phyloP scores from a whole-genome alignment of 2,797 vertebrate genomes.

The Microhierax caerulescens region DNA sequence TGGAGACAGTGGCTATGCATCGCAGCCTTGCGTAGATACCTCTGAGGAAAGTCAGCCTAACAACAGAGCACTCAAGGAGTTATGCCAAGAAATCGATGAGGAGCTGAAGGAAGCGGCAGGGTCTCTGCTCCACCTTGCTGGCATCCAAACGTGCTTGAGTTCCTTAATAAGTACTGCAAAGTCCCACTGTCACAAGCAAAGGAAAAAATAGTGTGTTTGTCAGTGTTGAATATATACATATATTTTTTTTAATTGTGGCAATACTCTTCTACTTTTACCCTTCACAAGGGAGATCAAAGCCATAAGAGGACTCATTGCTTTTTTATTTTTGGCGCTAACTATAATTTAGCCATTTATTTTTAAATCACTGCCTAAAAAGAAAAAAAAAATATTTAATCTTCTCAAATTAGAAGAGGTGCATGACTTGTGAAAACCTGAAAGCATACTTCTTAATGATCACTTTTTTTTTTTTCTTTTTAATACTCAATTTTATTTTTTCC shows the following conservation, averaged over 20 bases:
- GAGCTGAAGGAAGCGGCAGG: conserved; percentile 97
- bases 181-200: conserved; percentile 88
- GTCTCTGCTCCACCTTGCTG: conserved; percentile 95
- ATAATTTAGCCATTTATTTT: conserved; percentile 69
- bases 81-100: conserved; percentile 91
- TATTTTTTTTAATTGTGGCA: conserved; percentile 81
- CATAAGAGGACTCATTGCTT: conserved; percentile 89
- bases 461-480: background rate
- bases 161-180: conserved; percentile 92
- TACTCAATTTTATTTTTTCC: conserved; percentile 21
- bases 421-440: conserved; percentile 56
- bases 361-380: conserved; percentile 61
- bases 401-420: conserved; percentile 52
- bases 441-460: conserved; percentile 48
- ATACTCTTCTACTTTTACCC: conserved; percentile 81
- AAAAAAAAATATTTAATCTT: conserved; percentile 19
- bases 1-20: conserved; percentile 77
- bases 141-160: conserved; percentile 90
- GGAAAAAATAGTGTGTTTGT: conserved; percentile 86
- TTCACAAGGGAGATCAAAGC: conserved; percentile 98
- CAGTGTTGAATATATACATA: conserved; percentile 78
- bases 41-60: conserved; percentile 75
- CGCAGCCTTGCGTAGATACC: conserved; percentile 70
- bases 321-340: conserved; percentile 60
- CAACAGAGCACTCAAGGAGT: conserved; percentile 82